Evolutionary conservation across 2,113 vertebrate genomes (phyloP).

Genomic region (Elachura formosa): DNA sequence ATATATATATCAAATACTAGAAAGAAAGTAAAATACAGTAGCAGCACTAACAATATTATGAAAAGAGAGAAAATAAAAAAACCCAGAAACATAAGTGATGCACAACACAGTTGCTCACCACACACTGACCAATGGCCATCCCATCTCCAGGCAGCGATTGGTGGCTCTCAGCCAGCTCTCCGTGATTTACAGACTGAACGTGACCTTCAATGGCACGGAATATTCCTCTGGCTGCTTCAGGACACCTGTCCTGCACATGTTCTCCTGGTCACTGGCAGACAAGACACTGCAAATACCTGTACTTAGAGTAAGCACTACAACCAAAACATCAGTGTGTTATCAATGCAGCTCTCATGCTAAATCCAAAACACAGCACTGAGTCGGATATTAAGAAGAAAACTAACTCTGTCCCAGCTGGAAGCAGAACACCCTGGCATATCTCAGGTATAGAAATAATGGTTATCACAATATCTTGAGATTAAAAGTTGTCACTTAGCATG

Average conservation of each 20-base stretch:
- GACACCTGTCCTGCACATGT: background rate
- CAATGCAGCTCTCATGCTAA: background rate
- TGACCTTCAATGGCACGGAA: background rate
- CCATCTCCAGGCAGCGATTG: background rate
- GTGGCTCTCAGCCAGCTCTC: background rate
- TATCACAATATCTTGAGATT: background rate
- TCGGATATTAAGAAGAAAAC: background rate
- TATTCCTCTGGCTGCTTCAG: background rate
- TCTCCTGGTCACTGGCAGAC: background rate
- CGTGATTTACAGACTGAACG: background rate
- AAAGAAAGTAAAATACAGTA: background rate
- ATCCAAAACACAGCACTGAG: background rate
- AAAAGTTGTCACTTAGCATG: background rate
- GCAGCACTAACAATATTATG: background rate
- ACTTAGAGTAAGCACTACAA: background rate
- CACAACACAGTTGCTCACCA: background rate
- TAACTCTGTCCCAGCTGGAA: background rate
- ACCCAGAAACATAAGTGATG: background rate
- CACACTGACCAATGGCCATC: background rate
- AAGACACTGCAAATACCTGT: background rate
- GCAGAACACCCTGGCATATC: background rate
- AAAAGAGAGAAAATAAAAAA: background rate
- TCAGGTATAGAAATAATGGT: background rate
- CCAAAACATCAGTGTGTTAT: background rate
- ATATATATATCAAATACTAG: background rate